Base-by-base conservation (phyloP, 2,888 invertebrate genomes). In the Geotrupes spiniger region DNA sequence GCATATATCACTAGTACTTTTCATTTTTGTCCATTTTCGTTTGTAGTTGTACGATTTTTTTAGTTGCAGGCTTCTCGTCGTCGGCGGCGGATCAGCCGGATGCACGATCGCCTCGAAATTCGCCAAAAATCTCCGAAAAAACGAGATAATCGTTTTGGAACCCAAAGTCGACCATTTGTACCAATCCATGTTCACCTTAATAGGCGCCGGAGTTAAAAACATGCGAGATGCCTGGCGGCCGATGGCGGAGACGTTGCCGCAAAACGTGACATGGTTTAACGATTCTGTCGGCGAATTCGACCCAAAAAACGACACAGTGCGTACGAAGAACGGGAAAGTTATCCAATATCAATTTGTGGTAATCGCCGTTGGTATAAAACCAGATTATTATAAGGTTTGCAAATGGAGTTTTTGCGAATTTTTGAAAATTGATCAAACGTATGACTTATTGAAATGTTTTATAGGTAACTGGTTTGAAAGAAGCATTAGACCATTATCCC, bases 21-120 rank as follows among this genome's bases (percentile, higher is more conserved):
- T 6, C 3, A 21, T 4, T 21, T 21, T 21, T 6, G 3, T 21
- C 21, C 6, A 21, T 21, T 21, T 4, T 21, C n/a, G n/a, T 4
- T 21, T 4, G 21, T 6, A 21, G 21, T 21, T 21, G 3, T 21
- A 6, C 3, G 3, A 21, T 21, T 21, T 42, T 42, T 44, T 36
- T 12, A 87, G 87, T 53, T 88, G 87, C 60, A 85, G 89, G 70
- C 70, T 95, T 33, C 73, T 94, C 36, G 84, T 96, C 5, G 81
- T 93, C 8, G 95, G 95, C 1, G 94, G 92, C 1, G 95, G 95
- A 0, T 75, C 89, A 0, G 95, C 89, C 1, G 95, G 95, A 1
- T 88, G 89, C 63, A 81, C 89, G 0, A 81, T 90, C 61, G 92
- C 93, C 8, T 84, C 90, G 16, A 91, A 89, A 69, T 84, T 93